Evolutionary conservation across 37 sponge, comb jelly and placozoan genomes (phyloP).

Genomic region (Lycopodina hypogea): DNA sequence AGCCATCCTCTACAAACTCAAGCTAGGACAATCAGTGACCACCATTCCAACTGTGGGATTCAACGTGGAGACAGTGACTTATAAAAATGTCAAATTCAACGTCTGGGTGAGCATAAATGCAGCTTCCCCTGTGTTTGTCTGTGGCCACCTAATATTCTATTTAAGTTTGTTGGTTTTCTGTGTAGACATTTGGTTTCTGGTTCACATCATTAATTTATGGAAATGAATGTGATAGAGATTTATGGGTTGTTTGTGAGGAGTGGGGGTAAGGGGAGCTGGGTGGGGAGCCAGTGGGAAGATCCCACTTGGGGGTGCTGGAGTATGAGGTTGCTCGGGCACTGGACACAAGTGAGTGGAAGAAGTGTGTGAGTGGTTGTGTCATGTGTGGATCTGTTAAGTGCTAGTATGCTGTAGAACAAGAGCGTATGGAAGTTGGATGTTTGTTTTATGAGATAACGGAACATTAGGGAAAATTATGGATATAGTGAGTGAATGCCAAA

Average conservation of each 20-base stretch:
- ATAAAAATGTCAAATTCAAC: conserved; percentile 97
- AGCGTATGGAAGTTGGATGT: too few species aligned
- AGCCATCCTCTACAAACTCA: conserved; percentile 95
- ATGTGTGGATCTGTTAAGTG: too few species aligned
- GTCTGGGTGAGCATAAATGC: conserved; percentile 84
- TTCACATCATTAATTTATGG: background rate
- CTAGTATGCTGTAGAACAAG: too few species aligned
- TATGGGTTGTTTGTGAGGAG: background rate
- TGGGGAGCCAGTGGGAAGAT: background rate
- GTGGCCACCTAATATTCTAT: background rate
- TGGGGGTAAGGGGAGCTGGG: background rate
- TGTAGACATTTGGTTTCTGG: background rate
- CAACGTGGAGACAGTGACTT: conserved; percentile 97
- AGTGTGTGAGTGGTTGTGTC: too few species aligned
- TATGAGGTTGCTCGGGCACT: background rate
- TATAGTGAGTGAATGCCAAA: too few species aligned
- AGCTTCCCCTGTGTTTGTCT: background rate
- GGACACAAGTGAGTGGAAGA: too few species aligned
- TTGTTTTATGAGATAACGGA: too few species aligned
- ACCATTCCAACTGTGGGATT: conserved; percentile 97
- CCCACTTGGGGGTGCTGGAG: too few species aligned
- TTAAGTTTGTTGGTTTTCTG: background rate
- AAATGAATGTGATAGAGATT: background rate
- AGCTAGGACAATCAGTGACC: conserved; percentile 90
- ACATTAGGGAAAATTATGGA: too few species aligned